phyloP scores from a whole-genome alignment of 1,140 invertebrate species.

The Tetragnatha versicolor region DNA sequence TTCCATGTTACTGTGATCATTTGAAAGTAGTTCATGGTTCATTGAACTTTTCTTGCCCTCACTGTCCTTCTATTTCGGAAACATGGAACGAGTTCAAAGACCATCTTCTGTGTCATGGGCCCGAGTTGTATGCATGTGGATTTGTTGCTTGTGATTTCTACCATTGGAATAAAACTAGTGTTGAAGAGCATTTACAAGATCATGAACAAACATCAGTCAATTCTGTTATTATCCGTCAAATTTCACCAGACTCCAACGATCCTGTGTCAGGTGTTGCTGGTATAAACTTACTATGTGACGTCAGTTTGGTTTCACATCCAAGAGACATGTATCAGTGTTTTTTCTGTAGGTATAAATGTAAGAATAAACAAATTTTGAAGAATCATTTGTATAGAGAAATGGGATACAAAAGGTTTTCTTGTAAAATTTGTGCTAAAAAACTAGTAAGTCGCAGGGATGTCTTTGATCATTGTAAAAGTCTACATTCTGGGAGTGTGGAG shows the following conservation, averaged over 20 bases:
- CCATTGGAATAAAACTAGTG: constrained; percentile 5
- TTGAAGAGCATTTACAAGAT: constrained; percentile 4
- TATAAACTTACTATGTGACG: neutral
- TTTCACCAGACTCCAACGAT: too few relatives aligned
- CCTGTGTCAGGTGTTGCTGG: neutral
- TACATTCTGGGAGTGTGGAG: neutral
- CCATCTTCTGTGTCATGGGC: constrained; percentile 29
- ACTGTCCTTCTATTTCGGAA: constrained; percentile 10
- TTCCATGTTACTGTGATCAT: constrained; percentile 15
- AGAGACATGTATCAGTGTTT: neutral
- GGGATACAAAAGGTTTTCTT: constrained; percentile 16
- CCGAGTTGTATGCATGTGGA: constrained; percentile 28
- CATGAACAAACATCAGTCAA: neutral
- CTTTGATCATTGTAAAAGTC: neutral
- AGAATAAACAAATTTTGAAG: constrained; percentile 16
- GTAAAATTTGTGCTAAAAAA: constrained; percentile 4
- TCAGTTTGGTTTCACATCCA: neutral
- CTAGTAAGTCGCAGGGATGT: constrained; percentile 2
- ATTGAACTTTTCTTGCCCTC: constrained; percentile 30
- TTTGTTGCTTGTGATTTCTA: constrained; percentile 4
- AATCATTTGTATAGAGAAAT: constrained; percentile 47
- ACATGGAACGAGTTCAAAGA: constrained; percentile 3
- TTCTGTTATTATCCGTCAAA: neutral
- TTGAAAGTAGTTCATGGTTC: constrained; percentile 25
- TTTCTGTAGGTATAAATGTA: constrained; percentile 29